A percentile compares a stretch with the other conserved stretches of the same genome.
Conservation (phyloP, 2,888 invertebrate species). For the Leptopilina myrica region DNA sequence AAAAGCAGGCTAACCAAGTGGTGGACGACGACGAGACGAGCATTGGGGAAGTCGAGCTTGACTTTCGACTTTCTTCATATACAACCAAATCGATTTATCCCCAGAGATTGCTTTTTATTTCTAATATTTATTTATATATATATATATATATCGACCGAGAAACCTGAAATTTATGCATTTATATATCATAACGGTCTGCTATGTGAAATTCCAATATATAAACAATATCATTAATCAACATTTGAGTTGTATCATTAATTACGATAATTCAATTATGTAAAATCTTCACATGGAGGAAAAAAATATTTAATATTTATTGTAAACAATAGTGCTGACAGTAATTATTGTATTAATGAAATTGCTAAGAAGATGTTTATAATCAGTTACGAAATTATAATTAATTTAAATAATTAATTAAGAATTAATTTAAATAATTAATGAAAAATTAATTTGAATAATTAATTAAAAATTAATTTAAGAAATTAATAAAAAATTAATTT, state of each 20-base stretch:
- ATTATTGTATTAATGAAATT: background rate
- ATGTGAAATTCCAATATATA: background rate
- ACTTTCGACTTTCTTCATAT: constrained; percentile 46
- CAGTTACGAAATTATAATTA: no score
- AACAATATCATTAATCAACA: constrained; percentile 23
- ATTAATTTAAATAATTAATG: no score
- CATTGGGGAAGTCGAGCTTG: constrained; percentile 21
- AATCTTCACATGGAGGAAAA: background rate
- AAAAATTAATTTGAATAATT: no score
- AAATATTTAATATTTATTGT: background rate
- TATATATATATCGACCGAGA: constrained; percentile 8
- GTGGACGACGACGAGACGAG: background rate
- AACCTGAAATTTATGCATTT: constrained; percentile 14
- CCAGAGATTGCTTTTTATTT: constrained; percentile 31
- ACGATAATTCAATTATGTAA: constrained; percentile 8
- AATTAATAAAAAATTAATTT: no score
- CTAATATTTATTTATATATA: no score
- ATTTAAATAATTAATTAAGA: no score
- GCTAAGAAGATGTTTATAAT: background rate
- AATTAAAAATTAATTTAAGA: no score
- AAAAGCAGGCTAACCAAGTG: constrained; percentile 49
- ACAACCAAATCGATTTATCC: constrained; percentile 31
- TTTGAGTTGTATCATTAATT: background rate
- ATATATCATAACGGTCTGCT: constrained; percentile 13
- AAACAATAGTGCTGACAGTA: constrained; percentile 3